Evolutionary conservation across 2,888 invertebrate species (phyloP).

Genomic region (Hirtodrosophila trivittata): DNA sequence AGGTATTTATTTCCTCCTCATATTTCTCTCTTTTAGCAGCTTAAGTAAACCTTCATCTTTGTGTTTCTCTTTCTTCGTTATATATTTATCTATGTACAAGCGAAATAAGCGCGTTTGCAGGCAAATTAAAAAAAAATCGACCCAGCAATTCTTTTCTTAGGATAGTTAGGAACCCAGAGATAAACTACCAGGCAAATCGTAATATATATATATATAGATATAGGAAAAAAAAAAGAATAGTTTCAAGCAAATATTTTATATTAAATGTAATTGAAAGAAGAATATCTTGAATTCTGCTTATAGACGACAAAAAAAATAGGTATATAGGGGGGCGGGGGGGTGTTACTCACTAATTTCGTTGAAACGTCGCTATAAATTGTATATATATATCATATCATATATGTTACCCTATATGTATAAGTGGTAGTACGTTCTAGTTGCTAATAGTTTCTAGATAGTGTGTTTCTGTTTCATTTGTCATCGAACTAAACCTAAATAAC

Average conservation of each 20-base stretch:
- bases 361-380: slow-evolving; percentile 41
- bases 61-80: neutral
- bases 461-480: slow-evolving; percentile 21
- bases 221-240: no score
- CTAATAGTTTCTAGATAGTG: slow-evolving; percentile 39
- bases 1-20: no score
- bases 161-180: no score
- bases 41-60: neutral
- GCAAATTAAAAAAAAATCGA: slow-evolving; percentile 31
- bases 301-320: no score
- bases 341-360: slow-evolving; percentile 52
- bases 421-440: slow-evolving; percentile 20
- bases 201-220: no score
- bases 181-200: no score
- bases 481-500: slow-evolving; percentile 71
- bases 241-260: neutral
- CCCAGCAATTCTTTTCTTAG: slow-evolving; percentile 38
- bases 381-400: slow-evolving; percentile 21
- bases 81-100: slow-evolving; percentile 30
- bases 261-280: neutral
- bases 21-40: no score
- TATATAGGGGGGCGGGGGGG: no score
- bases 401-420: slow-evolving; percentile 26
- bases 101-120: slow-evolving; percentile 35
- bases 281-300: neutral